Percentiles rank a stretch among this genome's conserved stretches.
These are phyloP conservation scores for Oreochromis spilurus DNA, from an alignment of 2,113 vertebrate species.

Conservation along the genomic window DNA sequence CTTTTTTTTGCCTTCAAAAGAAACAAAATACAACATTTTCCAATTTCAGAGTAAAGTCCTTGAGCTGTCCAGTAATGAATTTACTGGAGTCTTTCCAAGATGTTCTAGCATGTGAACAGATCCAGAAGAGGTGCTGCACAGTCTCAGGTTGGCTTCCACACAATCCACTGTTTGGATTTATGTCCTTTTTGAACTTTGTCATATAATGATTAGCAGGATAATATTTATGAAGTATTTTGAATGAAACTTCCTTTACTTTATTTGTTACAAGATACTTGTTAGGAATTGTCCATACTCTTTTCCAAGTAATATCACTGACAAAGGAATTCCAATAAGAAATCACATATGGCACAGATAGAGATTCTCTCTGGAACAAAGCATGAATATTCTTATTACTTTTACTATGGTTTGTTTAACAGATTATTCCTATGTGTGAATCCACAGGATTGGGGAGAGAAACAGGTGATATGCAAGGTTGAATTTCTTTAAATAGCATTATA, in stretches of 20 bases:
- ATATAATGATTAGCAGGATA: neutral
- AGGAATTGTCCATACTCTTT: neutral
- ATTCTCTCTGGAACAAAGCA: neutral
- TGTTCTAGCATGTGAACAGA: neutral
- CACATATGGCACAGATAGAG: neutral
- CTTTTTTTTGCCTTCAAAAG: neutral
- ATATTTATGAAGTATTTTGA: neutral
- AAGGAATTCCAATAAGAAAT: neutral
- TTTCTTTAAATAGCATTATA: neutral
- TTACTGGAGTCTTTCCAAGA: neutral
- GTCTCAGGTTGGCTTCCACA: neutral
- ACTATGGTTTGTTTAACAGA: neutral
- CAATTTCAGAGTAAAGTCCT: neutral
- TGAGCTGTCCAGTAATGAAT: neutral
- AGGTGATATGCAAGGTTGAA: neutral
- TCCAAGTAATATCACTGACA: neutral
- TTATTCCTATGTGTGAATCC: neutral
- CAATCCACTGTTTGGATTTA: neutral
- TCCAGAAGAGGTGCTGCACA: neutral
- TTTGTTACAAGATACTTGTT: neutral
- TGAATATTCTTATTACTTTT: neutral
- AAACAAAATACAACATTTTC: neutral
- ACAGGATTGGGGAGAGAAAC: neutral
- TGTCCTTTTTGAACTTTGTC: neutral
- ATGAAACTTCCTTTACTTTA: neutral